phyloP scores from a whole-genome alignment of 2,888 invertebrate genomes.

The Litoditis marina region DNA sequence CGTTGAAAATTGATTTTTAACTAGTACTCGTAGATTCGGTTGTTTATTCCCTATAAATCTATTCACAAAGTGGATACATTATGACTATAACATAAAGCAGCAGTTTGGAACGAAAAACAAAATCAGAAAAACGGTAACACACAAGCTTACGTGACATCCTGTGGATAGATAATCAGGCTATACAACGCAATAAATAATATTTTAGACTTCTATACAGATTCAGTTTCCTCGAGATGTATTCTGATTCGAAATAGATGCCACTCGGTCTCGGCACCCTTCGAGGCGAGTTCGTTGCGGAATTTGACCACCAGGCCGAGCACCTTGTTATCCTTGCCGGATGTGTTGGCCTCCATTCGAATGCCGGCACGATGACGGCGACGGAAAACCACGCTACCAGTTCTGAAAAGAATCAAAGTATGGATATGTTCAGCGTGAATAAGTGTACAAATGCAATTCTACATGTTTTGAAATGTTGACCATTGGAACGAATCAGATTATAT shows the following conservation, averaged over 20 bases:
- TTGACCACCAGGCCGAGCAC: constrained; percentile 24
- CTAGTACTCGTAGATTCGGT: not conserved
- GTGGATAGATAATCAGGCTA: too few relatives aligned
- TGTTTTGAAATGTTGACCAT: too few relatives aligned
- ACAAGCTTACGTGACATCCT: too few relatives aligned
- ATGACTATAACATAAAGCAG: too few relatives aligned
- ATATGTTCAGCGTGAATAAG: too few relatives aligned
- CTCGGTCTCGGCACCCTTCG: not conserved
- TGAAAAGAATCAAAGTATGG: constrained; percentile 10
- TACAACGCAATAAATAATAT: too few relatives aligned
- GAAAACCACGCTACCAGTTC: constrained; percentile 36
- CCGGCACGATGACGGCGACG: constrained; percentile 43
- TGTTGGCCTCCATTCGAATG: constrained; percentile 32
- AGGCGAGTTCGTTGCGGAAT: constrained; percentile 16
- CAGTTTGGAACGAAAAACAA: too few relatives aligned
- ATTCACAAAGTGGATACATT: too few relatives aligned
- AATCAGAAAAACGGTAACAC: too few relatives aligned
- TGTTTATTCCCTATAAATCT: not conserved
- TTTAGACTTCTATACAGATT: too few relatives aligned
- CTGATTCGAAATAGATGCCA: constrained; percentile 8
- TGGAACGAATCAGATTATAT: not conserved
- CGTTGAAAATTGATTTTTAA: constrained; percentile 22
- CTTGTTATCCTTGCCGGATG: not conserved
- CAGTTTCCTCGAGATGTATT: too few relatives aligned
- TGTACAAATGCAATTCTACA: too few relatives aligned